These are phyloP conservation scores for Tragelaphus buxtoni DNA, from an alignment of 2,113 vertebrate species.

Conservation along the genomic window DNA sequence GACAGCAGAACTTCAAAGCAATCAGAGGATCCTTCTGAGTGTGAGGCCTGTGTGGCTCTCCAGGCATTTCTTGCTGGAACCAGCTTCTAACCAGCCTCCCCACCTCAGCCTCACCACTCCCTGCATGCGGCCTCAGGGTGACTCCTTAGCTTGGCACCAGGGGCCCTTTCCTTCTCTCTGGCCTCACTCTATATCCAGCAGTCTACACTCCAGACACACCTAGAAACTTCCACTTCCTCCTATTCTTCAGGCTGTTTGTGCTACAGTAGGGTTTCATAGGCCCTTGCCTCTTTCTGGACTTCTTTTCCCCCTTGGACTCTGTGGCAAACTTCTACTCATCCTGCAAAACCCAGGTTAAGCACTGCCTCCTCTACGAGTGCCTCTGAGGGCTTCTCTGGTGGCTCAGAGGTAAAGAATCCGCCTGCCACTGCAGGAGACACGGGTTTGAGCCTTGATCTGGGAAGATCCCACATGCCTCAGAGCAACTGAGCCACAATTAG, in stretches of 20 bases:
- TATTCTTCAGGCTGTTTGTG: neutral
- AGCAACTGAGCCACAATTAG: neutral
- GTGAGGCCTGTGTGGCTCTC: rapidly evolving
- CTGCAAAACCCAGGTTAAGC: neutral
- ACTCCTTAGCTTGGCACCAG: neutral
- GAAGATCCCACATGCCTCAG: neutral
- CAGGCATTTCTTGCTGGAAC: neutral
- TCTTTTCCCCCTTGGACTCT: neutral
- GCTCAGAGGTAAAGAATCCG: neutral
- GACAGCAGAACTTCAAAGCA: neutral
- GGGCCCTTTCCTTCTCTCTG: neutral
- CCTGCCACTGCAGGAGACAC: neutral
- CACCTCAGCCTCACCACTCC: neutral
- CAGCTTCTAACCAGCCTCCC: neutral
- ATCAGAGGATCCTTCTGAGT: rapidly evolving
- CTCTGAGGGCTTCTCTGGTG: neutral
- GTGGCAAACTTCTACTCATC: neutral
- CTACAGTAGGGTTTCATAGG: neutral
- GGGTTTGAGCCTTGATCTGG: neutral
- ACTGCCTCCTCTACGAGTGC: neutral
- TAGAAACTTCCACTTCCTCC: neutral
- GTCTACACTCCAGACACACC: neutral
- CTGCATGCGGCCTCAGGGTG: no score
- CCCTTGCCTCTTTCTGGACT: neutral
- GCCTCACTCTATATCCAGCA: neutral